phyloP scores from a whole-genome alignment of 2,888 invertebrate species.

The Arge pagana region DNA sequence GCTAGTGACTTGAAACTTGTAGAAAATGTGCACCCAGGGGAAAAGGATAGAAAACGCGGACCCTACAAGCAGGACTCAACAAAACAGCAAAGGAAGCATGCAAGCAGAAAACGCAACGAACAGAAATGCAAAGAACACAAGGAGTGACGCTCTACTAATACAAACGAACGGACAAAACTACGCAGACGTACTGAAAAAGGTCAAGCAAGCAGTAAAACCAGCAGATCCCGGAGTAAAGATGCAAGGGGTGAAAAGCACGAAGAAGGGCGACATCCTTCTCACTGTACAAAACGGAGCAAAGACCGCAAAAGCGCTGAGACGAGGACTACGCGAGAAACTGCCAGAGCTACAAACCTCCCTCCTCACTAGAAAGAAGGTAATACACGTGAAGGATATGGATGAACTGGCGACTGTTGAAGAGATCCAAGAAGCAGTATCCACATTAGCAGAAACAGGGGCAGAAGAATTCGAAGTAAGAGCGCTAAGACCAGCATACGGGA shows the following conservation, averaged over 20 bases:
- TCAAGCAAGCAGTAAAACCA: slow-evolving; percentile 24
- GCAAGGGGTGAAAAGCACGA: neutral
- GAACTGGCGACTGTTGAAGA: slow-evolving; percentile 21
- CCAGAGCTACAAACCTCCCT: slow-evolving; percentile 4
- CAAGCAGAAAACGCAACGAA: neutral
- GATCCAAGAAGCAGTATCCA: slow-evolving; percentile 8
- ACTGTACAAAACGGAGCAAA: slow-evolving; percentile 23
- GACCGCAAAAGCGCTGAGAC: slow-evolving; percentile 15
- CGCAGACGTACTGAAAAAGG: slow-evolving; percentile 12
- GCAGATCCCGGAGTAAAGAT: slow-evolving; percentile 17
- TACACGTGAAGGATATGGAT: slow-evolving; percentile 28
- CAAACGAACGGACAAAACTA: slow-evolving; percentile 20
- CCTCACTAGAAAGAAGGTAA: slow-evolving; percentile 10
- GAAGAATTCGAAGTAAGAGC: slow-evolving; percentile 27
- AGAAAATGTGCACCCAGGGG: too few relatives aligned
- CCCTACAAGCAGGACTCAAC: neutral
- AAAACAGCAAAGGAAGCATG: too few relatives aligned
- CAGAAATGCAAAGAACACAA: neutral
- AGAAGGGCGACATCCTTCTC: slow-evolving; percentile 19
- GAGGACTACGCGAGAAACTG: slow-evolving; percentile 17
- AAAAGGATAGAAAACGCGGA: neutral
- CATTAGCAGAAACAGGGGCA: neutral
- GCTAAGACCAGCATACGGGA: slow-evolving; percentile 31
- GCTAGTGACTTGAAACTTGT: too few relatives aligned
- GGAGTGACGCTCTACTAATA: slow-evolving; percentile 16